Percentiles rank a stretch among this genome's conserved stretches.
These are phyloP conservation scores for Hermodice carunculata DNA, from an alignment of 2,888 invertebrate genomes.

Conservation along the genomic window DNA sequence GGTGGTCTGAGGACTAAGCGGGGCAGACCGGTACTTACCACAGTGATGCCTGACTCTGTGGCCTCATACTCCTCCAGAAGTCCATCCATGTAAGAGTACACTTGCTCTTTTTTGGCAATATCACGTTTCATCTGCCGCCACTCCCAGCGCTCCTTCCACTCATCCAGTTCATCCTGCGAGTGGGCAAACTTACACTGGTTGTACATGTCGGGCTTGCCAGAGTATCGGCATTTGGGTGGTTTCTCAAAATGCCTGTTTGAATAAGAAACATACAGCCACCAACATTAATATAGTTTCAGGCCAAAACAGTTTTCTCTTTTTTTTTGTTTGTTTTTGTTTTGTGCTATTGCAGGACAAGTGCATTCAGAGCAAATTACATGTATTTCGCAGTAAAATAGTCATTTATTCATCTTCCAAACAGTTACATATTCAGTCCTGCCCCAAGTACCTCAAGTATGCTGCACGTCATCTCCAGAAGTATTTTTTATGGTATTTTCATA, in stretches of 20 bases:
- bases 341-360: too few species aligned
- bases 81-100: slow-evolving; percentile 64
- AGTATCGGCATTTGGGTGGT: slow-evolving; percentile 56
- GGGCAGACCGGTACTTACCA: slow-evolving; percentile 44
- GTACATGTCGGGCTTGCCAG: slow-evolving; percentile 58
- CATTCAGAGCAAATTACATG: too few species aligned
- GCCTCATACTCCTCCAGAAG: slow-evolving; percentile 57
- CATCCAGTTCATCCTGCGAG: slow-evolving; percentile 63
- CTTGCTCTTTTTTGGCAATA: slow-evolving; percentile 56
- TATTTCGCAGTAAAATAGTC: too few species aligned
- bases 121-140: slow-evolving; percentile 64
- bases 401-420: too few species aligned
- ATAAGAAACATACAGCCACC: too few species aligned
- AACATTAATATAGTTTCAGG: too few species aligned
- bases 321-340: too few species aligned
- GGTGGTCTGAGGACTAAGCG: background rate
- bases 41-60: slow-evolving; percentile 50
- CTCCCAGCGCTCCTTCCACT: slow-evolving; percentile 63
- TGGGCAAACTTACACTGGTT: slow-evolving; percentile 65
- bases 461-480: too few species aligned
- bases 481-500: too few species aligned
- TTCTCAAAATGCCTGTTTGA: slow-evolving; percentile 45
- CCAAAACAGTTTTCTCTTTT: too few species aligned
- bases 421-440: too few species aligned
- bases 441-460: too few species aligned